These are phyloP conservation scores for Apamea crenata DNA, from an alignment of 2,888 invertebrate genomes.

Conservation along the genomic window DNA sequence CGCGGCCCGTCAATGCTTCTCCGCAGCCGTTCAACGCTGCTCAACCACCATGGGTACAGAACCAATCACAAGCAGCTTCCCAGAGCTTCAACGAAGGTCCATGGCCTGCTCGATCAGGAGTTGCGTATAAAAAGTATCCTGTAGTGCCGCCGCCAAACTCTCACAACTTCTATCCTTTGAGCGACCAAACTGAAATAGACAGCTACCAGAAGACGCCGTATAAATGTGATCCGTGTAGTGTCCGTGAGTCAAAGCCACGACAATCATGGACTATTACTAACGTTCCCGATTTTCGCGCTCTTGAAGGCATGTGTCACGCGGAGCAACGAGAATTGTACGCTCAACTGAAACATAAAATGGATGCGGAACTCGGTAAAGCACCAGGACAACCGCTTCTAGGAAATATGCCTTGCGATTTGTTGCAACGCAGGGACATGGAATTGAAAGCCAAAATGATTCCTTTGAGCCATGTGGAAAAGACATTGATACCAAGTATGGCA, in stretches of 20 bases:
- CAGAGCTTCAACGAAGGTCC: constrained; percentile 84
- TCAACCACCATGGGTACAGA: constrained; percentile 87
- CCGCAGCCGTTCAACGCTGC: constrained; percentile 84
- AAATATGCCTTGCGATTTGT: constrained; percentile 82
- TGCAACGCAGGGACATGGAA: constrained; percentile 87
- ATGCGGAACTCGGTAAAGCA: constrained; percentile 86
- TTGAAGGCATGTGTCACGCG: constrained; percentile 85
- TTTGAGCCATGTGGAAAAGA: constrained; percentile 87
- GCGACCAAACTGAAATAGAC: constrained; percentile 84
- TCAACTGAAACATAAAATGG: constrained; percentile 87
- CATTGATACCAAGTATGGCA: constrained; percentile 87
- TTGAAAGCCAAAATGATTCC: constrained; percentile 89
- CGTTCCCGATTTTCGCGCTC: constrained; percentile 83
- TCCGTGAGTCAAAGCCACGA: constrained; percentile 85
- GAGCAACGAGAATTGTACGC: constrained; percentile 86
- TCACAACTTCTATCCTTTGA: constrained; percentile 84
- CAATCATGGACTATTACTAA: constrained; percentile 89
- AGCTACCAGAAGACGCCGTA: constrained; percentile 82
- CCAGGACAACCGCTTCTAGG: constrained; percentile 83
- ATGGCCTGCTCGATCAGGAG: constrained; percentile 84
- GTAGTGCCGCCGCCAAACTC: constrained; percentile 82
- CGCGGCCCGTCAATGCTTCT: constrained; percentile 82
- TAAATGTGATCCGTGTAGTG: constrained; percentile 84
- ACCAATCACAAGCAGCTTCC: constrained; percentile 78
- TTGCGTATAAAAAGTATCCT: constrained; percentile 85